Evolutionary conservation across 2,888 invertebrate species (phyloP).

Genomic region (Spilarctia lutea): DNA sequence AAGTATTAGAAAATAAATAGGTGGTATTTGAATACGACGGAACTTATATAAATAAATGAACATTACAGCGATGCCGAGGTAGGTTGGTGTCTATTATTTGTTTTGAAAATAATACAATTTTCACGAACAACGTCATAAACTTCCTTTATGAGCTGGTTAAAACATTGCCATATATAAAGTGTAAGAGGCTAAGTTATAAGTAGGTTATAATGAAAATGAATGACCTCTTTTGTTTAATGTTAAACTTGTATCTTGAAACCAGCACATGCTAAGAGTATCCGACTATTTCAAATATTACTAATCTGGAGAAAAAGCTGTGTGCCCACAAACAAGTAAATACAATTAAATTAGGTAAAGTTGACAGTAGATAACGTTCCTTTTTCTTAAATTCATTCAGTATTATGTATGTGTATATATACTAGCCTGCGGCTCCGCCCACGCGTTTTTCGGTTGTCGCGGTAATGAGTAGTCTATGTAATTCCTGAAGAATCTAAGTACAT

Average conservation of each 20-base stretch:
- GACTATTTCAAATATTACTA: too few relatives aligned
- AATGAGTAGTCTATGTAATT: too few relatives aligned
- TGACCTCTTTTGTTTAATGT: constrained; percentile 30
- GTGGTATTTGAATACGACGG: constrained; percentile 33
- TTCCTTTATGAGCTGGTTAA: constrained; percentile 67
- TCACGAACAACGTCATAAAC: constrained; percentile 64
- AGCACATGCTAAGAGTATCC: too few relatives aligned
- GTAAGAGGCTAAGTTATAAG: constrained; percentile 60
- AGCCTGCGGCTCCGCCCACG: too few relatives aligned
- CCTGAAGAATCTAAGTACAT: too few relatives aligned
- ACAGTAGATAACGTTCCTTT: too few relatives aligned
- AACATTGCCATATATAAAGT: constrained; percentile 58
- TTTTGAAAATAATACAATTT: constrained; percentile 65
- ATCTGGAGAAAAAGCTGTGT: too few relatives aligned
- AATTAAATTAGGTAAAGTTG: too few relatives aligned
- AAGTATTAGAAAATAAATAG: constrained; percentile 40
- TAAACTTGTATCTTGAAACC: neutral
- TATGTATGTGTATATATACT: too few relatives aligned
- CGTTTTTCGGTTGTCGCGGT: too few relatives aligned
- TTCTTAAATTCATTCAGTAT: too few relatives aligned
- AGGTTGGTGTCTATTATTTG: constrained; percentile 57
- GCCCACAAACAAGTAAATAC: too few relatives aligned
- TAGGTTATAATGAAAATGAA: constrained; percentile 39
- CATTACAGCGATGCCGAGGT: constrained; percentile 51
- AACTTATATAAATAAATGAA: constrained; percentile 52